A percentile compares a stretch with the other conserved stretches of the same genome.
phyloP scores from a whole-genome alignment of 2,888 invertebrate genomes.

The Leptarthrus brevirostris region DNA sequence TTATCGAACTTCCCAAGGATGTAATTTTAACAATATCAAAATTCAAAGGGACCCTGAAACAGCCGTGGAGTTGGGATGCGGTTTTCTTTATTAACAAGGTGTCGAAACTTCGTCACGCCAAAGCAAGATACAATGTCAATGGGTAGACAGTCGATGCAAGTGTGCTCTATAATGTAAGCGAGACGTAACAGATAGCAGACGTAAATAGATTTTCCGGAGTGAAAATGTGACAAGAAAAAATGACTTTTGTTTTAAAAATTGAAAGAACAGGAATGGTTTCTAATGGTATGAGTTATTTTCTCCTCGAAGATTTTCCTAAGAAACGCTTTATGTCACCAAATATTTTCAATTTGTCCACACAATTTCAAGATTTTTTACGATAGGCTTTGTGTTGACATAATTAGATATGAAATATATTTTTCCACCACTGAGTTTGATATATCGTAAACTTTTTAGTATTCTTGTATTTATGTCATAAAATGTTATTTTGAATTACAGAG shows the following conservation, averaged over 20 bases:
- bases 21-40: constrained; percentile 1
- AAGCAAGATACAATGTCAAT: constrained; percentile 24
- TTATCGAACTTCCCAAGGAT: constrained; percentile 24
- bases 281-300: constrained; percentile 25
- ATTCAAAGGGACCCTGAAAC: background rate
- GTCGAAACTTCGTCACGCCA: constrained; percentile 39
- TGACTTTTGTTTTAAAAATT: constrained; percentile 23
- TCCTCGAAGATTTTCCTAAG: no score
- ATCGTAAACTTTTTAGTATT: no score
- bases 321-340: no score
- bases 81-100: constrained; percentile 42
- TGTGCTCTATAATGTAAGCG: background rate
- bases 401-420: no score
- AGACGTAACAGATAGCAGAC: constrained; percentile 16
- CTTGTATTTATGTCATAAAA: no score
- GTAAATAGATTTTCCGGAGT: constrained; percentile 32
- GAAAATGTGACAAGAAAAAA: constrained; percentile 41
- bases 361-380: no score
- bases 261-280: constrained; percentile 2
- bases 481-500: no score
- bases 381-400: no score
- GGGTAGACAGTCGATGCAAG: background rate
- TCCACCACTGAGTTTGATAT: no score
- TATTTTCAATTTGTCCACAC: no score
- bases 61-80: constrained; percentile 12